Evolutionary conservation across 2,797 vertebrate species (phyloP).

Genomic region (Muscicapa comitata): DNA sequence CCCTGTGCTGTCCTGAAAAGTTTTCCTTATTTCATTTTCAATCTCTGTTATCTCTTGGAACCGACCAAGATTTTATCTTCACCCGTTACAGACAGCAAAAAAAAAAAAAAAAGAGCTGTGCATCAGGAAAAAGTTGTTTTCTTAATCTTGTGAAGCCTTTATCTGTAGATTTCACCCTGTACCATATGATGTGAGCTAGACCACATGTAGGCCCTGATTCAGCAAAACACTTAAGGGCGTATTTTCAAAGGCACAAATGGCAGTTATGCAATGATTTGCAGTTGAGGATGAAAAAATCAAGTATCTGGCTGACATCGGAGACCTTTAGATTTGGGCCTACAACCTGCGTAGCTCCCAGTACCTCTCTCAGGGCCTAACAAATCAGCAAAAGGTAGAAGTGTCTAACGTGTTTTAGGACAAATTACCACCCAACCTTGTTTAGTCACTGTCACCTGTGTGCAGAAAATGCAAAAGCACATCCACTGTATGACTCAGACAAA

Average conservation of each 20-base stretch:
- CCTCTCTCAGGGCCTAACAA: neutral
- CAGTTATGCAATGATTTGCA: neutral
- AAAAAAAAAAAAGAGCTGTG: neutral
- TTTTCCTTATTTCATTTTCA: neutral
- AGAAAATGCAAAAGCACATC: neutral
- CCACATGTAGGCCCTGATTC: neutral
- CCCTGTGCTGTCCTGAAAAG: neutral
- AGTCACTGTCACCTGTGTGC: fast-evolving
- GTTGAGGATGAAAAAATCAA: neutral
- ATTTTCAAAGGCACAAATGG: neutral
- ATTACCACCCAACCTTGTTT: neutral
- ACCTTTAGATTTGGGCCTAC: neutral
- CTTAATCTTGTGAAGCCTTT: neutral
- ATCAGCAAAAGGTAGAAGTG: neutral
- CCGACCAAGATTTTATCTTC: neutral
- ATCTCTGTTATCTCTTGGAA: neutral
- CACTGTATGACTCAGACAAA: neutral
- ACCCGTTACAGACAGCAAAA: neutral
- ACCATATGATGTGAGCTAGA: neutral
- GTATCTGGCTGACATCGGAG: neutral
- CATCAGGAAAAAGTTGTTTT: neutral
- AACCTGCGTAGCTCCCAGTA: neutral
- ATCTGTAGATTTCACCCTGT: neutral
- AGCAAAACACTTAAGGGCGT: neutral
- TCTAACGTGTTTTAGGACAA: neutral